Percentiles rank a stretch among this genome's conserved stretches.
Conservation (phyloP, 2,113 vertebrate genomes). For the Limanda limanda region DNA sequence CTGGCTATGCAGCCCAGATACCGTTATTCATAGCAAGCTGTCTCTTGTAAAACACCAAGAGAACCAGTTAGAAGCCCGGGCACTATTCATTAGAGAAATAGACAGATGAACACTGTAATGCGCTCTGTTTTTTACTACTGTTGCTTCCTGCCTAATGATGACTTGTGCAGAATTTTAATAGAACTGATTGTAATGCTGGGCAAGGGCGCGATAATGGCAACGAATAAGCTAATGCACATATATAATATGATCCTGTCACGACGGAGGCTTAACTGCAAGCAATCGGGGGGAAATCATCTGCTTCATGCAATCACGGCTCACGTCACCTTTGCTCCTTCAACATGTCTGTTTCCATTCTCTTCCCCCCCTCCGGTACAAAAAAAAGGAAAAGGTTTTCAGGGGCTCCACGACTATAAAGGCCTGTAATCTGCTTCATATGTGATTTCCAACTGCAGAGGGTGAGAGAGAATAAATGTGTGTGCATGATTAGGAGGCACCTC, state of each 20-base stretch:
- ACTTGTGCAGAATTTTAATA: slow-evolving; percentile 11
- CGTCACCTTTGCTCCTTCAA: slow-evolving; percentile 28
- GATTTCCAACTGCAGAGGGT: slow-evolving; percentile 44
- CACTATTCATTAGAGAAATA: slow-evolving; percentile 53
- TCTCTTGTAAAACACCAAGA: slow-evolving; percentile 65
- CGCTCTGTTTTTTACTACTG: slow-evolving; percentile 34
- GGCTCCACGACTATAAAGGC: slow-evolving; percentile 57
- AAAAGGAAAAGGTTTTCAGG: slow-evolving; percentile 27
- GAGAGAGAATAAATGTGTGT: slow-evolving; percentile 31
- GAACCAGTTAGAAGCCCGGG: slow-evolving; percentile 38
- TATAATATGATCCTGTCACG: slow-evolving; percentile 26
- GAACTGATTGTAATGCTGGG: background rate
- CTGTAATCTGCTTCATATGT: slow-evolving; percentile 69
- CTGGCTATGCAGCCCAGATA: slow-evolving; percentile 36
- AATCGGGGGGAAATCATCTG: slow-evolving; percentile 1
- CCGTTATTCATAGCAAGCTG: slow-evolving; percentile 65
- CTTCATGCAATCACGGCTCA: slow-evolving; percentile 19
- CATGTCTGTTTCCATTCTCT: slow-evolving; percentile 45
- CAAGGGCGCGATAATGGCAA: slow-evolving; percentile 1
- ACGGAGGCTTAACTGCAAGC: background rate
- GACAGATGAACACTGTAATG: slow-evolving; percentile 37
- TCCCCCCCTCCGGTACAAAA: background rate
- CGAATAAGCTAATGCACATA: slow-evolving; percentile 17
- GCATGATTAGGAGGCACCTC: slow-evolving; percentile 51
- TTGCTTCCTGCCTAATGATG: slow-evolving; percentile 38